phyloP scores from a whole-genome alignment of 2,888 invertebrate species.

The Chalcosyrphus nemorum region DNA sequence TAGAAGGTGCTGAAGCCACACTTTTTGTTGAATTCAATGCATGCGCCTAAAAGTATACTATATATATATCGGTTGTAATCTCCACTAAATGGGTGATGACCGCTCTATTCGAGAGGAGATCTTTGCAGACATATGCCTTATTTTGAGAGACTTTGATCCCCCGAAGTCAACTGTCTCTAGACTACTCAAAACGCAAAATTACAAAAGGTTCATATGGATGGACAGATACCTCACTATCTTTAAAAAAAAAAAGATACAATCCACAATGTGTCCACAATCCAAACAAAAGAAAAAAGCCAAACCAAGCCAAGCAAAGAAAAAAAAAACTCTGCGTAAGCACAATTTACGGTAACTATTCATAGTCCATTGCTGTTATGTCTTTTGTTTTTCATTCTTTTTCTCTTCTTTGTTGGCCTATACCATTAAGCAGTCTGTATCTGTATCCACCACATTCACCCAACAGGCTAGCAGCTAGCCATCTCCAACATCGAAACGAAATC shows the following conservation, averaged over 20 bases:
- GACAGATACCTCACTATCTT: not conserved
- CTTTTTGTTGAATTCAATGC: too few species aligned
- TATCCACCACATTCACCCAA: slow-evolving; percentile 11
- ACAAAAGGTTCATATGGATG: not conserved
- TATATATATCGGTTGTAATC: too few species aligned
- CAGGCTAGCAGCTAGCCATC: not conserved
- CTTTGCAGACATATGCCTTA: too few species aligned
- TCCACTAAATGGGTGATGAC: too few species aligned
- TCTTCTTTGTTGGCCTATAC: slow-evolving; percentile 26
- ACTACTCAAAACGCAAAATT: too few species aligned
- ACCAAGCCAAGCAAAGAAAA: not conserved
- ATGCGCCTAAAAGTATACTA: too few species aligned
- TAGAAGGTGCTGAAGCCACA: too few species aligned
- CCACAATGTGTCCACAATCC: not conserved
- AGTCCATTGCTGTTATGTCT: slow-evolving; percentile 4
- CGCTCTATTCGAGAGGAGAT: too few species aligned
- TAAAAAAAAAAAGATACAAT: not conserved
- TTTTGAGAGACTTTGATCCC: too few species aligned
- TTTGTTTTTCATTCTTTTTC: slow-evolving; percentile 5
- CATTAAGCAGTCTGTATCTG: not conserved
- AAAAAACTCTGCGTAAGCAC: not conserved
- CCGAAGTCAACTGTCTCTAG: too few species aligned
- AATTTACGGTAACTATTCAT: slow-evolving; percentile 7
- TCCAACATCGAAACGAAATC: slow-evolving; percentile 74
- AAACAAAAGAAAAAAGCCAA: not conserved